Evolutionary conservation across 2,113 vertebrate species (phyloP).

Genomic region (Osmerus eperlanus): DNA sequence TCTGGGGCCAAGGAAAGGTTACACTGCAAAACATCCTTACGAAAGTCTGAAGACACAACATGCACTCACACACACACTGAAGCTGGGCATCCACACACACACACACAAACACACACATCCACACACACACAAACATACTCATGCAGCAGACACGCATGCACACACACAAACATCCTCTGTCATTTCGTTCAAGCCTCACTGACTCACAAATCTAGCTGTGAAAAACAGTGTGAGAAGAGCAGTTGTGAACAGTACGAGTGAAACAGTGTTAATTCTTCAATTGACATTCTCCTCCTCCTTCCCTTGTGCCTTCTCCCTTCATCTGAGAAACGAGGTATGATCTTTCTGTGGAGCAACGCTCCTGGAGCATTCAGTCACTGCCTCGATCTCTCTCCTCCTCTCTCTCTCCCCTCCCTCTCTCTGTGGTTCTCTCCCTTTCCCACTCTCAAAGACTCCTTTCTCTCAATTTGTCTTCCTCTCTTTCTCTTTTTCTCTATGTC

Average conservation of each 20-base stretch:
- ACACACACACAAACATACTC: background rate
- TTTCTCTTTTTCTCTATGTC: too few species aligned
- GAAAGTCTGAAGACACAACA: background rate
- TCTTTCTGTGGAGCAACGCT: background rate
- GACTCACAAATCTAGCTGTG: background rate
- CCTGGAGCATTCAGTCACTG: slow-evolving; percentile 1
- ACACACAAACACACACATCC: background rate
- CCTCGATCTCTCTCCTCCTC: background rate
- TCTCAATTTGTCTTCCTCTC: background rate
- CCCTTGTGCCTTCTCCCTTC: background rate
- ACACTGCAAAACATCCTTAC: background rate
- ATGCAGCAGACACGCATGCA: too few species aligned
- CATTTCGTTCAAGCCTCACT: background rate
- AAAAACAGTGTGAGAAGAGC: too few species aligned
- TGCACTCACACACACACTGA: too few species aligned
- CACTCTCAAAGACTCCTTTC: background rate
- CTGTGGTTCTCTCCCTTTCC: background rate
- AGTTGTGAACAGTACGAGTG: too few species aligned
- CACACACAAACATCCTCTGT: background rate
- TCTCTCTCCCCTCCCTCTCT: background rate
- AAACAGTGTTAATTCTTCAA: too few species aligned
- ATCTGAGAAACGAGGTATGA: background rate
- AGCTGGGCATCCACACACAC: background rate
- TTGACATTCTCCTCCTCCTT: background rate
- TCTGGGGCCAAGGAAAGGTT: too few species aligned